A percentile compares a stretch with the other conserved stretches of the same genome.
phyloP scores from a whole-genome alignment of 2,888 invertebrate genomes.

The Eristalinus sepulchralis region DNA sequence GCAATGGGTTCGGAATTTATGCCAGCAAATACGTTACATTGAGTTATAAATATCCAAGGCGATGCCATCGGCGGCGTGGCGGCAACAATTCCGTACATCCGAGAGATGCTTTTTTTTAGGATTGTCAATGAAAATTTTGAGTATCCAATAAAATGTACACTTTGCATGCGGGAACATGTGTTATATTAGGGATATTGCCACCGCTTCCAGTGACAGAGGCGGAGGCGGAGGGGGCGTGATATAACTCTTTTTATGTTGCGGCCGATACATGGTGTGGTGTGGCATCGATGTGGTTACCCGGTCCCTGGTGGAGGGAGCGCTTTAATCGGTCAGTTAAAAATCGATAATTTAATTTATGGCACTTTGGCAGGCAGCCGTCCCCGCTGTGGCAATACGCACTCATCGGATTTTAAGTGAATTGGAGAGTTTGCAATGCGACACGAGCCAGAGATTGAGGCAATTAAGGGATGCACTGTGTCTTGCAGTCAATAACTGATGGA shows the following conservation, averaged over 20 bases:
- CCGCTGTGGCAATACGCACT: background rate
- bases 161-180: constrained; percentile 55
- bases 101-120: constrained; percentile 49
- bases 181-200: constrained; percentile 53
- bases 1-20: constrained; percentile 31
- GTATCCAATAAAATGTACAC: constrained; percentile 59
- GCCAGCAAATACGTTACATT: constrained; percentile 57
- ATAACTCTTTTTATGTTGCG: constrained; percentile 15
- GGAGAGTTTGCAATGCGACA: background rate
- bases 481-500: background rate
- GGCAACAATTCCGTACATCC: constrained; percentile 26
- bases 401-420: background rate
- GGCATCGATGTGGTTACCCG: constrained; percentile 5
- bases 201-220: constrained; percentile 3
- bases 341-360: constrained; percentile 48
- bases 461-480: background rate
- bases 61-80: constrained; percentile 16
- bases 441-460: background rate
- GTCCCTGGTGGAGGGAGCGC: background rate
- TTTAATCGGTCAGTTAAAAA: constrained; percentile 61
- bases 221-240: background rate
- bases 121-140: constrained; percentile 69
- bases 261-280: background rate
- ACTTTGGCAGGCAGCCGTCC: background rate
- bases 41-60: constrained; percentile 67